Conservation (phyloP, 2,888 invertebrate genomes). For the Dasypogon diadema region DNA sequence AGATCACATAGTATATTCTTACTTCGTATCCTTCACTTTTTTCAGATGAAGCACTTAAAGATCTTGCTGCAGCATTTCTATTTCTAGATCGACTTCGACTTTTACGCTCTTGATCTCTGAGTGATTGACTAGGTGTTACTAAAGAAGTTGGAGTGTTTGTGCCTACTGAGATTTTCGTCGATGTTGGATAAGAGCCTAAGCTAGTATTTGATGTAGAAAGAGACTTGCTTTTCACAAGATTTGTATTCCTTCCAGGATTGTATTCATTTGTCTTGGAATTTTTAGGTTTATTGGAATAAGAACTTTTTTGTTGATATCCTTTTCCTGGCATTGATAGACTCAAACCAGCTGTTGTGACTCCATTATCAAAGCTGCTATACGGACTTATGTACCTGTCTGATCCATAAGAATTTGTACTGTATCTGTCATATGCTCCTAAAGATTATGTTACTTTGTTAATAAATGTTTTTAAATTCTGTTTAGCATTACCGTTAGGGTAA, state of each 20-base stretch:
- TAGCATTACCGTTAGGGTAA: conserved; percentile 62
- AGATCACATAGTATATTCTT: conserved; percentile 67
- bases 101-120: conserved; percentile 68
- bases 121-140: conserved; percentile 67
- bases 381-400: conserved; percentile 67
- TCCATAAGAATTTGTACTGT: conserved; percentile 56
- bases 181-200: conserved; percentile 59
- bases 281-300: conserved; percentile 57
- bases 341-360: conserved; percentile 68
- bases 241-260: conserved; percentile 55
- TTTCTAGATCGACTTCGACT: conserved; percentile 66
- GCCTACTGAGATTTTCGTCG: conserved; percentile 57
- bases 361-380: conserved; percentile 68
- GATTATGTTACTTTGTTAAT: not conserved
- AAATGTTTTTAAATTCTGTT: not conserved
- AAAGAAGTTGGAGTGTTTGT: conserved; percentile 65
- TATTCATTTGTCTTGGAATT: conserved; percentile 62
- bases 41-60: conserved; percentile 77
- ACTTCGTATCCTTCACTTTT: conserved; percentile 89
- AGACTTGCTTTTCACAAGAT: conserved; percentile 61
- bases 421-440: conserved; percentile 53
- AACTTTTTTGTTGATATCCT: conserved; percentile 50
- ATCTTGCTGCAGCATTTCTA: conserved; percentile 67
- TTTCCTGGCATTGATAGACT: conserved; percentile 60
- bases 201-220: conserved; percentile 65